Base-by-base conservation (phyloP, 2,113 vertebrate species). In the Piaya cayana region DNA sequence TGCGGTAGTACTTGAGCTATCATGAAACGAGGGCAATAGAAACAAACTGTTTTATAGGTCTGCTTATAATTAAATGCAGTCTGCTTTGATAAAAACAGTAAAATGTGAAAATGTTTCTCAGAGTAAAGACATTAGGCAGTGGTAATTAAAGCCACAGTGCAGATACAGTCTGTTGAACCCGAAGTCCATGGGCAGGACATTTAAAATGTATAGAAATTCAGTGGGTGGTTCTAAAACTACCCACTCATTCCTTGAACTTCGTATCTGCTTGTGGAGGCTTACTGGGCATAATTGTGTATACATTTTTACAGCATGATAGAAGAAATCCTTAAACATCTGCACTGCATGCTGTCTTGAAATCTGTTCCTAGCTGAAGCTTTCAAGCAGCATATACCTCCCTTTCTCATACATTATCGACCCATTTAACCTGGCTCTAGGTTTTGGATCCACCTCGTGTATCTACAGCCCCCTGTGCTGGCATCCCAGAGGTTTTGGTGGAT, bases 51-150 rank as follows among this genome's bases (percentile, higher is more conserved):
- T 92, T 69, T 50, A 69, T 29, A 52, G 69, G 69, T 87, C 95
- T 94, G 83, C 83, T 94, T 94, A 85, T 91, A 90, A 97, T 96
- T 95, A 94, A 95, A 76, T 56, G 64, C 72, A 79, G 87, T 37
- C 59, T 84, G 72, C 80, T 94, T 80, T 5, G 64, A 91, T 85
- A 92, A 95, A 94, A 79, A 92, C 85, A 45, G n/a, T 56, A 74
- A 86, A 92, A 95, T 42, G 65, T 43, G 62, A 90, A 86, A 79
- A 68, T 12, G 22, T 37, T 78, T 62, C 86, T 84, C 82, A 65
- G 70, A 85, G 88, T 55, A 65, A 86, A 88, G 86, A 27, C 23
- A 32, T 63, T 81, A 70, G 64, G 82, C 71, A 15, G 25, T 29
- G 59, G 50, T 64, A 90, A 82, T 94, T 81, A 83, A 92, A 94